A percentile compares a stretch with the other conserved stretches of the same genome.
phyloP scores from a whole-genome alignment of 2,888 invertebrate species.

The Mythimna pallens region DNA sequence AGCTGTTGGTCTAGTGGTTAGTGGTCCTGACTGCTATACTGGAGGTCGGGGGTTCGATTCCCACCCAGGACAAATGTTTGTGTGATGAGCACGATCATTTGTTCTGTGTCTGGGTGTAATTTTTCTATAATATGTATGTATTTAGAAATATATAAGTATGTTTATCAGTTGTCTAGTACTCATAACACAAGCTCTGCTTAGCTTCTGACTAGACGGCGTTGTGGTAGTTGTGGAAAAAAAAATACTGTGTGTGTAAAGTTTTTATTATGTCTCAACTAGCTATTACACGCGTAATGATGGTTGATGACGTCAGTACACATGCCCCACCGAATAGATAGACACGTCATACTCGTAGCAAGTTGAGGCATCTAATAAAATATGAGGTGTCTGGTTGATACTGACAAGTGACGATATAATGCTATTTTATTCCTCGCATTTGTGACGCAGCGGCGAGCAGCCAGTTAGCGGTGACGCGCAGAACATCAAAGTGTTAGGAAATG shows the following conservation, averaged over 20 bases:
- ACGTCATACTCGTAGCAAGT: conserved; percentile 35
- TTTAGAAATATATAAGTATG: too few species aligned
- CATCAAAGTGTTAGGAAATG: conserved; percentile 70
- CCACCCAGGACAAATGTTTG: too few species aligned
- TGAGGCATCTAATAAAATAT: conserved; percentile 37
- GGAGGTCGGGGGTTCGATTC: too few species aligned
- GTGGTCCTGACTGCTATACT: too few species aligned
- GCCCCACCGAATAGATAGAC: conserved; percentile 31
- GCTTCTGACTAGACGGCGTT: too few species aligned
- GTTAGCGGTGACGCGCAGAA: conserved; percentile 65
- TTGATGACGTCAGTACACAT: conserved; percentile 35
- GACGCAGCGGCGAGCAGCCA: conserved; percentile 50
- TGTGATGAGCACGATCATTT: too few species aligned
- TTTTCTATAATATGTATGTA: too few species aligned
- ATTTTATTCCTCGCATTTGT: conserved; percentile 58
- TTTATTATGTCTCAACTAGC: conserved; percentile 13
- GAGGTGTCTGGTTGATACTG: conserved; percentile 61
- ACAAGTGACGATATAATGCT: conserved; percentile 67
- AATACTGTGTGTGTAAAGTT: neutral
- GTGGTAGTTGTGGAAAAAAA: too few species aligned
- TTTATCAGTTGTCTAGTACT: too few species aligned
- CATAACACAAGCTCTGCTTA: too few species aligned
- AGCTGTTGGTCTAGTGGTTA: too few species aligned
- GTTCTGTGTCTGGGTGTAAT: too few species aligned
- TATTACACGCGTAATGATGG: conserved; percentile 19